phyloP scores from a whole-genome alignment of 1,140 invertebrate species.

The Scylla paramamosain region DNA sequence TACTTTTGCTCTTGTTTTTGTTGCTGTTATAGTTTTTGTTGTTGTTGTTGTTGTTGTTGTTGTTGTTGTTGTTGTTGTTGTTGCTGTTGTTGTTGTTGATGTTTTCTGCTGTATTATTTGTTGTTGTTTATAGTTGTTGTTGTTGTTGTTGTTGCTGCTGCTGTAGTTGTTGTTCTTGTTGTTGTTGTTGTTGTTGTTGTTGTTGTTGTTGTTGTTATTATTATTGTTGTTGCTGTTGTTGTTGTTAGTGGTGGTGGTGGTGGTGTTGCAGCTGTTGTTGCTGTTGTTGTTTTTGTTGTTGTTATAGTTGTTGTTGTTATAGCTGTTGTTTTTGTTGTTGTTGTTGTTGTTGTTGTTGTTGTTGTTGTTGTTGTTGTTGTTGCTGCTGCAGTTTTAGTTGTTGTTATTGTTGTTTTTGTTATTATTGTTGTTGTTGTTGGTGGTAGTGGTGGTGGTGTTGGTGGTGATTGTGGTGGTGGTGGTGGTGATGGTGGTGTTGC shows the following conservation, averaged over 20 bases:
- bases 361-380: neutral
- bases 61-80: neutral
- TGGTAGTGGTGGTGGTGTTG: no score
- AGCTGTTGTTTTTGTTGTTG: neutral
- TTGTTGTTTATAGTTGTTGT: neutral
- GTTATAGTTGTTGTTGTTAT: neutral
- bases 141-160: neutral
- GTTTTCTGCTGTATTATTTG: no score
- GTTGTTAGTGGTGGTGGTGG: neutral
- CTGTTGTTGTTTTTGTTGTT: no score
- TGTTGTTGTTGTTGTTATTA: neutral
- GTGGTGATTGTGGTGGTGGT: no score
- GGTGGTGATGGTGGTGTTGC: neutral
- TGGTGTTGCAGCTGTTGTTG: neutral
- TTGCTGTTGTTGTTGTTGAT: neutral
- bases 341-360: constrained; percentile 2
- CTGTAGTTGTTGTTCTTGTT: neutral
- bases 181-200: neutral
- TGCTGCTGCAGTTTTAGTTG: neutral
- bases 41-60: no score
- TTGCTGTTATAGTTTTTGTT: neutral
- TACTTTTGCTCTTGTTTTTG: neutral
- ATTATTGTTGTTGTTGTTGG: no score
- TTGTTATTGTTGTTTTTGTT: neutral
- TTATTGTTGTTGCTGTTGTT: neutral